These are phyloP conservation scores for Coracopsis vasa DNA, from an alignment of 2,113 vertebrate species.

Conservation along the genomic window DNA sequence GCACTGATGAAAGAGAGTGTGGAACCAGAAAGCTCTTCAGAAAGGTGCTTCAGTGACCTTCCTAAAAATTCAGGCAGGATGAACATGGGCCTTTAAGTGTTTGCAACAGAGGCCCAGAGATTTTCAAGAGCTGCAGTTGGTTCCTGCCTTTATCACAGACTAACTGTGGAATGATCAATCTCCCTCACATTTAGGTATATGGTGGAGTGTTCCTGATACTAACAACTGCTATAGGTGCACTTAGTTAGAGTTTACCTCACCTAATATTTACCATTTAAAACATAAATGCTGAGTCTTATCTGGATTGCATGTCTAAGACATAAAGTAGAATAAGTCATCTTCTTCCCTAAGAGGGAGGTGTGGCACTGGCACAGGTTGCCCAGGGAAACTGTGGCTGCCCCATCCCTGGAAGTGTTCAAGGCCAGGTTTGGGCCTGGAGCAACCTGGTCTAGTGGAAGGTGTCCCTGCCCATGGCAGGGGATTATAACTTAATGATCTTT, in stretches of 20 bases:
- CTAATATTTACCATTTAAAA: neutral
- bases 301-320: neutral
- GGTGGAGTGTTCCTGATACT: neutral
- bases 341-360: neutral
- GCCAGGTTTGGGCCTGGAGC: neutral
- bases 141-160: neutral
- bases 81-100: neutral
- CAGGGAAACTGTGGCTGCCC: neutral
- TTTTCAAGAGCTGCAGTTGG: neutral
- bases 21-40: neutral
- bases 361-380: neutral
- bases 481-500: neutral
- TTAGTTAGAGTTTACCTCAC: neutral
- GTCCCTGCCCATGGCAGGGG: neutral
- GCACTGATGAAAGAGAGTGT: neutral
- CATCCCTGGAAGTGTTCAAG: neutral
- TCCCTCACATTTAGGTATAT: rapidly evolving
- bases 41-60: neutral
- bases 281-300: rapidly evolving
- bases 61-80: neutral
- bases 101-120: neutral
- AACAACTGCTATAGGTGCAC: neutral
- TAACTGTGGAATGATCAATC: too few relatives aligned
- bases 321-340: neutral
- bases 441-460: neutral